Evolutionary conservation across 64 coral and sea anemone species (phyloP).

Genomic region (Orbicella faveolata): DNA sequence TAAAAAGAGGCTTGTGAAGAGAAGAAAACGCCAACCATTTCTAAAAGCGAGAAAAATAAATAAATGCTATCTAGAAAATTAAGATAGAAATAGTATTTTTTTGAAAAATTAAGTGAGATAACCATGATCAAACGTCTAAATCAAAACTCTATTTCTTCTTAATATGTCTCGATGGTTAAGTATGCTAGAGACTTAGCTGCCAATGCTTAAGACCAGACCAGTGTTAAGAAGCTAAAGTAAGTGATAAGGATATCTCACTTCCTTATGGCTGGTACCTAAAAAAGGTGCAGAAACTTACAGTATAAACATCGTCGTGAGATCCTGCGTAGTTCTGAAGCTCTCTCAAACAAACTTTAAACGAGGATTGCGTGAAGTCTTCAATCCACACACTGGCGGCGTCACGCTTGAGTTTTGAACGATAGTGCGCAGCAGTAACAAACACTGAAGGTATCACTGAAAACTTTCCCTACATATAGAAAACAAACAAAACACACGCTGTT

Average conservation of each 20-base stretch:
- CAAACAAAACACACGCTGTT: too few relatives aligned
- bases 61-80: too few relatives aligned
- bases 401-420: neutral
- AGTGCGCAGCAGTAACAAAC: conserved; percentile 48
- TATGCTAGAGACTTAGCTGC: too few relatives aligned
- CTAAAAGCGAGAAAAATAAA: too few relatives aligned
- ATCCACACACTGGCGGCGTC: conserved; percentile 79
- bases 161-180: too few relatives aligned
- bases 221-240: neutral
- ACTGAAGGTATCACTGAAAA: conserved; percentile 42
- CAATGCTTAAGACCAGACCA: neutral
- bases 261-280: neutral
- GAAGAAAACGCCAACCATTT: too few relatives aligned
- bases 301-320: conserved; percentile 37
- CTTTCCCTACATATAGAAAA: conserved; percentile 23
- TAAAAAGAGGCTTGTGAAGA: too few relatives aligned
- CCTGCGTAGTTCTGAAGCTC: conserved; percentile 83
- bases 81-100: too few relatives aligned
- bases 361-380: conserved; percentile 43
- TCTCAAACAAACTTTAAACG: conserved; percentile 70
- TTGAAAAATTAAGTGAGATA: too few relatives aligned
- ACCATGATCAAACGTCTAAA: too few relatives aligned
- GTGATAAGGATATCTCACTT: neutral
- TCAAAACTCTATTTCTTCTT: too few relatives aligned
- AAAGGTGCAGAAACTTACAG: conserved; percentile 9